Conservation (phyloP, 2,888 invertebrate genomes). For the Cephus pygmeus region DNA sequence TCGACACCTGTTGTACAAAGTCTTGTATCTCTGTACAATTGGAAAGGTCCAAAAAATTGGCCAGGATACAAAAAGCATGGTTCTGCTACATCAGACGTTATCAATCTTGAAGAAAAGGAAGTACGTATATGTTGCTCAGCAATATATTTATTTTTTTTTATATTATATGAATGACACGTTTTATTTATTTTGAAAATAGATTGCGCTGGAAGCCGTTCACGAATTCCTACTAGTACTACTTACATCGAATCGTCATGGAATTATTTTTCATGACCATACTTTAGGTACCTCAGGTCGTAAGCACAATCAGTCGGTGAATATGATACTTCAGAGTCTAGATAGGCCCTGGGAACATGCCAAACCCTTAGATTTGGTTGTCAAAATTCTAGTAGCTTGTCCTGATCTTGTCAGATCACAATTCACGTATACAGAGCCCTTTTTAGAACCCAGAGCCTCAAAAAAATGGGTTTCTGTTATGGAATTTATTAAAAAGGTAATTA, state of each 20-base stretch:
- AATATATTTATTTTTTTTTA: background rate
- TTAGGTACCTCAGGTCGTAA: conserved; percentile 72
- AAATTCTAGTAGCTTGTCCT: conserved; percentile 77
- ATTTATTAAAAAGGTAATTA: conserved; percentile 52
- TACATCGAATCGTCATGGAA: conserved; percentile 80
- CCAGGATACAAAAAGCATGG: conserved; percentile 56
- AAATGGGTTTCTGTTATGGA: conserved; percentile 57
- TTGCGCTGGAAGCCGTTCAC: conserved; percentile 72
- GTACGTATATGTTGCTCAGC: conserved; percentile 28
- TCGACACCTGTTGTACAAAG: conserved; percentile 75
- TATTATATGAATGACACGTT: background rate
- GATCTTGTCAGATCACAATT: conserved; percentile 77
- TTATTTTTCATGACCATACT: conserved; percentile 79
- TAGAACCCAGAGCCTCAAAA: conserved; percentile 69
- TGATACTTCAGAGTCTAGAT: conserved; percentile 74
- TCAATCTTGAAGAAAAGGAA: conserved; percentile 65
- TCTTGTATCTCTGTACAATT: conserved; percentile 77
- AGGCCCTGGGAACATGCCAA: conserved; percentile 77
- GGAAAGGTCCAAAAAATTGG: conserved; percentile 76
- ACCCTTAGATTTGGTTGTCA: conserved; percentile 73
- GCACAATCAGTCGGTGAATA: conserved; percentile 73
- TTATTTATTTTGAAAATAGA: conserved; percentile 38
- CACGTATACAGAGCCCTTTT: conserved; percentile 70
- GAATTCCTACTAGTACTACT: conserved; percentile 79
- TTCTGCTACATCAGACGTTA: conserved; percentile 25